Evolutionary conservation across 1,140 invertebrate species (phyloP).

Genomic region (Bombus pyrosoma): DNA sequence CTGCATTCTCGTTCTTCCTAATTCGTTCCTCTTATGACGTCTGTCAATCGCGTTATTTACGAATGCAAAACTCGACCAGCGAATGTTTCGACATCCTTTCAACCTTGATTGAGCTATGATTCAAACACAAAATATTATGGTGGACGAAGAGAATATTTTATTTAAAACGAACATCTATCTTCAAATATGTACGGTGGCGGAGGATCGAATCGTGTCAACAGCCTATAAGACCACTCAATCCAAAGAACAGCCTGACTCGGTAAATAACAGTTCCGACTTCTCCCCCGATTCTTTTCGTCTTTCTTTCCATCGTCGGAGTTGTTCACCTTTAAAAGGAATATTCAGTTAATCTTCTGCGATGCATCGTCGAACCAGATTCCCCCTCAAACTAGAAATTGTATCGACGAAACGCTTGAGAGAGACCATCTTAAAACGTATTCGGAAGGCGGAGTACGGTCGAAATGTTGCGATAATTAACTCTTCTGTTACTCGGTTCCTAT

Average conservation of each 20-base stretch:
- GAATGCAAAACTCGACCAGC: background rate
- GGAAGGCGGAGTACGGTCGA: background rate
- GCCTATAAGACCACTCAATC: background rate
- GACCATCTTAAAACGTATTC: background rate
- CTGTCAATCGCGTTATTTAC: background rate
- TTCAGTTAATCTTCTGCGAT: background rate
- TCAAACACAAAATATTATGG: background rate
- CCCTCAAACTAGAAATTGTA: conserved; percentile 11
- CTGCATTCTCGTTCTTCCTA: background rate
- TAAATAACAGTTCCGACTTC: conserved; percentile 14
- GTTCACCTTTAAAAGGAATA: background rate
- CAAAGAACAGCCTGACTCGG: background rate
- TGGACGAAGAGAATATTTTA: background rate
- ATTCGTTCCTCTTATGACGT: conserved; percentile 12
- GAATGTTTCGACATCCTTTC: background rate
- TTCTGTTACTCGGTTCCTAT: background rate
- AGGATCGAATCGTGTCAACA: background rate
- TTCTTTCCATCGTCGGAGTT: background rate
- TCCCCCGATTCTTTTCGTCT: background rate
- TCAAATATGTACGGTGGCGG: background rate
- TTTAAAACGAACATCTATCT: background rate
- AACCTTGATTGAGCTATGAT: background rate
- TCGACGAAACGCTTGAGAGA: background rate
- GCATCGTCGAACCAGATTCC: background rate
- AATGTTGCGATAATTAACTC: conserved; percentile 16